phyloP scores from a whole-genome alignment of 2,888 invertebrate genomes.

The Pheosia gnoma region DNA sequence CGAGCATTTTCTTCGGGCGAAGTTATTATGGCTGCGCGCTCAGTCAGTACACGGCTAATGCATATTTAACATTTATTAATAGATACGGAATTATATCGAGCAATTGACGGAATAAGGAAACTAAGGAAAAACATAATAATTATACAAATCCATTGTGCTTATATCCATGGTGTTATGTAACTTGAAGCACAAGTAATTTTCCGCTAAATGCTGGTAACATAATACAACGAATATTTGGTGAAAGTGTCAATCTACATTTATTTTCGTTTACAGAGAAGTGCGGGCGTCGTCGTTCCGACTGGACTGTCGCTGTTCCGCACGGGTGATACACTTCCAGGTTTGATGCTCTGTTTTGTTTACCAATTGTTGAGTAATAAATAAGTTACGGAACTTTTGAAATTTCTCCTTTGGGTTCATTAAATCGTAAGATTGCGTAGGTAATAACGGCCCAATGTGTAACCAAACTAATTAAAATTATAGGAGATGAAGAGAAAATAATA shows the following conservation, averaged over 20 bases:
- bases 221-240: constrained; percentile 46
- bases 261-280: constrained; percentile 41
- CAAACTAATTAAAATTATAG: too few relatives aligned
- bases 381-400: too few relatives aligned
- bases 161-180: constrained; percentile 29
- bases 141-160: constrained; percentile 19
- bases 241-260: constrained; percentile 45
- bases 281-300: constrained; percentile 17
- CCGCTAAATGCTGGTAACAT: constrained; percentile 39
- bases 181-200: constrained; percentile 29
- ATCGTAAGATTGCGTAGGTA: too few relatives aligned
- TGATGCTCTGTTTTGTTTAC: neutral
- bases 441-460: too few relatives aligned
- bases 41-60: too few relatives aligned
- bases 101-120: constrained; percentile 12
- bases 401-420: too few relatives aligned
- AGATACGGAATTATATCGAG: too few relatives aligned
- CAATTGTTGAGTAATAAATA: neutral
- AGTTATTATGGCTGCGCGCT: too few relatives aligned
- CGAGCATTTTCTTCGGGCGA: too few relatives aligned
- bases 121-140: constrained; percentile 12
- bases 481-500: too few relatives aligned
- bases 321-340: neutral
- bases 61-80: neutral
- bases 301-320: neutral